Conservation (phyloP, 2,888 invertebrate genomes). For the Drosophila bunnanda region DNA sequence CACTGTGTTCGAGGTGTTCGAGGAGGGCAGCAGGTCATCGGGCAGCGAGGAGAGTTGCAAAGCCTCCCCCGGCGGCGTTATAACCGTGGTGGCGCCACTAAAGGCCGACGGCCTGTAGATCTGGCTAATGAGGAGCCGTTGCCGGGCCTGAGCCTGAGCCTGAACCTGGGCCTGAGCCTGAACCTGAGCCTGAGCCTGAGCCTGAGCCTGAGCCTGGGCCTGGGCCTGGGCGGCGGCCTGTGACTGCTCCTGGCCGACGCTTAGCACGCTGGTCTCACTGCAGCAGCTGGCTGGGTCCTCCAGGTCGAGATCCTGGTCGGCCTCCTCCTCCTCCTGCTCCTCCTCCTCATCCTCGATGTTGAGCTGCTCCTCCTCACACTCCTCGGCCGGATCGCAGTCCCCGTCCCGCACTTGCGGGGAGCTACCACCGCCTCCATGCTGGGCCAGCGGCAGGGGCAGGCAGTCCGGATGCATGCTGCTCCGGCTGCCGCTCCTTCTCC, state of each 20-base stretch:
- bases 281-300: slow-evolving; percentile 87
- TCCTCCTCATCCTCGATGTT: slow-evolving; percentile 49
- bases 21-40: slow-evolving; percentile 7
- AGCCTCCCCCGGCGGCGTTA: slow-evolving; percentile 44
- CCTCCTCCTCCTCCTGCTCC: slow-evolving; percentile 35
- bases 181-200: slow-evolving; percentile 50
- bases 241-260: slow-evolving; percentile 90
- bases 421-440: slow-evolving; percentile 73
- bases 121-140: slow-evolving; percentile 70
- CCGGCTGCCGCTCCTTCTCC: slow-evolving; percentile 7
- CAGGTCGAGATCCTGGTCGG: slow-evolving; percentile 66
- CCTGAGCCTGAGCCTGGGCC: slow-evolving; percentile 34
- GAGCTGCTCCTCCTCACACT: slow-evolving; percentile 64
- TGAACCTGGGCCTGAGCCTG: slow-evolving; percentile 49
- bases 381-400: slow-evolving; percentile 50
- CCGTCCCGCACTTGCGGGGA: slow-evolving; percentile 76
- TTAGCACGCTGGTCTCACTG: slow-evolving; percentile 92
- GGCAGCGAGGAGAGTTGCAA: slow-evolving; percentile 26
- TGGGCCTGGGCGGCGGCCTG: slow-evolving; percentile 48
- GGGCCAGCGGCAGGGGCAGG: slow-evolving; percentile 75
- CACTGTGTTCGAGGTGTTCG: slow-evolving; percentile 45
- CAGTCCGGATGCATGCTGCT: slow-evolving; percentile 83
- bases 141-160: slow-evolving; percentile 60
- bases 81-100: slow-evolving; percentile 58
- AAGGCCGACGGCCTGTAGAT: slow-evolving; percentile 71